Evolutionary conservation across 1,140 invertebrate species (phyloP), one percentile per base, ranked within the genome.

Genomic region (Harpegnathos saltator): DNA sequence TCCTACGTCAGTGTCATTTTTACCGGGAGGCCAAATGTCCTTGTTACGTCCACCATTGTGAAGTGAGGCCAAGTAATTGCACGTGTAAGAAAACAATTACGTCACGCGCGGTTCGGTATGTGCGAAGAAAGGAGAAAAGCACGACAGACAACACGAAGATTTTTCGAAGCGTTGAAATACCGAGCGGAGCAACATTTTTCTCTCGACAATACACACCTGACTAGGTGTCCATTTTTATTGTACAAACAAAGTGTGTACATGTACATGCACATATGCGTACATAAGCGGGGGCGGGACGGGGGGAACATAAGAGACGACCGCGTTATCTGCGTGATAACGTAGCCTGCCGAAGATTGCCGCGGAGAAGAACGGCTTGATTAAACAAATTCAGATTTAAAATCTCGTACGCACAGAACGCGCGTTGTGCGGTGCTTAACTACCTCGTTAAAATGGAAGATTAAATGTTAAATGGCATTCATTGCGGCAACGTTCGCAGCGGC

Each of bases 401-500:
- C 58, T n/a, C 44, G 68, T 38, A 38, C 72, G 29, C 22, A 50
- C 26, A 52, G 80, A 38, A 74, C 75, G 61, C 56, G 50, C 62
- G n/a, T n/a, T n/a, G n/a, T 62, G 75, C 50, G 38, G 58, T 61
- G 69, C 69, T 82, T 61, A 75, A 80, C 66, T 71, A 80, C 14
- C 75, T 80, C 75, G 65, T 80, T 80, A 80, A 71, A 80, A 59
- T 58, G 65, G 65, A 59, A 71, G 75, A 80, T 80, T 80, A 80
- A 80, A 80, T 80, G 75, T 80, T 80, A 71, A 80, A 71, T 48
- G 68, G 75, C 65, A 80, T 80, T 80, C 66, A 80, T 80, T 26
- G 65, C 29, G 63, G 63, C 52, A 29, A 69, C 75, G 63, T 80
- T 80, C 38, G 59, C 65, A 69, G 33, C 75, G 65, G 26, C 52